Evolutionary conservation across 2,113 vertebrate species (phyloP).

Genomic region (Eonycteris spelaea): DNA sequence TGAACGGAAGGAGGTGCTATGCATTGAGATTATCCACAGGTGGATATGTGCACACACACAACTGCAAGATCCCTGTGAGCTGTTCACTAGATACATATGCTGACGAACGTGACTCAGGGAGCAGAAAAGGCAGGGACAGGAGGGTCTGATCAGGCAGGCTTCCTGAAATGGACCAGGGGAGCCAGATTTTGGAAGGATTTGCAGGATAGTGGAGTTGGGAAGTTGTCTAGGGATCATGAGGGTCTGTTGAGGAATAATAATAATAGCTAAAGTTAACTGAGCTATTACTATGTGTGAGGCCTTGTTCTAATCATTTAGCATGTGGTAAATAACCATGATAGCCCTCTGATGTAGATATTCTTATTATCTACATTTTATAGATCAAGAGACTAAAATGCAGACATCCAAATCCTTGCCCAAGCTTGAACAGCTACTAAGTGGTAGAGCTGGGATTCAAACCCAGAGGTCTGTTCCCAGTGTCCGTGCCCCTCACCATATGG

Average conservation of each 20-base stretch:
- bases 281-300: accelerated
- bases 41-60: not conserved
- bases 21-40: not conserved
- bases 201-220: not conserved
- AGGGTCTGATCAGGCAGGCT: not conserved
- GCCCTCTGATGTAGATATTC: not conserved
- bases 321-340: not conserved
- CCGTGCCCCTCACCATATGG: not conserved
- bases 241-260: not conserved
- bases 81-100: too few relatives aligned
- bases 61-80: not conserved
- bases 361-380: not conserved
- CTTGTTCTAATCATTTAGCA: not conserved
- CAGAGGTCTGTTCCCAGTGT: not conserved
- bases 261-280: not conserved
- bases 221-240: not conserved
- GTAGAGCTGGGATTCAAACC: not conserved
- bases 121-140: not conserved
- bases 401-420: not conserved
- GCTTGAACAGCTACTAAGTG: not conserved
- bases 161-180: not conserved
- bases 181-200: not conserved
- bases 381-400: not conserved
- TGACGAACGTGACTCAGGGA: not conserved
- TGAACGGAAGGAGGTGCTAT: not conserved